A percentile compares a stretch with the other conserved stretches of the same genome.
phyloP scores from a whole-genome alignment of 2,888 invertebrate species.

The Eilema sororculum region DNA sequence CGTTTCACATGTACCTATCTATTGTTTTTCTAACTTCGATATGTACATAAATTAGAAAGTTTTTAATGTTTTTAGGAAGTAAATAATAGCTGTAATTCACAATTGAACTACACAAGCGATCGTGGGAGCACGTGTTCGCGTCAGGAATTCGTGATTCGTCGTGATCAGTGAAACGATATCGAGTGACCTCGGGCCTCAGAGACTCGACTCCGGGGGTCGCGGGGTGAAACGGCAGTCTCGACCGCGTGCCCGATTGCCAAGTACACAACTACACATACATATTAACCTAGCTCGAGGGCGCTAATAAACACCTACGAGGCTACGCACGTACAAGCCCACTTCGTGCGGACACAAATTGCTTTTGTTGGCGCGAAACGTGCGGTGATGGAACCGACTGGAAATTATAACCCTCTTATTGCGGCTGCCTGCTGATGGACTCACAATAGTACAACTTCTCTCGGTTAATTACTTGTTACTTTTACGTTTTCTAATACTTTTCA shows the following conservation, averaged over 20 bases:
- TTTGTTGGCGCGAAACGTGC: slow-evolving; percentile 81
- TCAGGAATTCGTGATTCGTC: slow-evolving; percentile 73
- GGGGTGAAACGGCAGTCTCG: slow-evolving; percentile 53
- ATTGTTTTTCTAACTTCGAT: slow-evolving; percentile 36
- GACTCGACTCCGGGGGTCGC: slow-evolving; percentile 72
- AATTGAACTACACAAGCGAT: slow-evolving; percentile 52
- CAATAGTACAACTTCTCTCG: slow-evolving; percentile 64
- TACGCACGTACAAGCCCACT: slow-evolving; percentile 81
- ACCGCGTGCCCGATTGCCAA: slow-evolving; percentile 43
- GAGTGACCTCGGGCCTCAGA: slow-evolving; percentile 66
- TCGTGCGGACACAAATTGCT: slow-evolving; percentile 85
- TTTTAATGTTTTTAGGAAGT: slow-evolving; percentile 36
- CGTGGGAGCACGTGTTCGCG: slow-evolving; percentile 67
- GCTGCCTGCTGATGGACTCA: slow-evolving; percentile 73
- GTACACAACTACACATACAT: slow-evolving; percentile 57
- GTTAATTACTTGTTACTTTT: slow-evolving; percentile 72
- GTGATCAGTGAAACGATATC: slow-evolving; percentile 75
- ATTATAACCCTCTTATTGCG: slow-evolving; percentile 66
- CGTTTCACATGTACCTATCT: slow-evolving; percentile 26
- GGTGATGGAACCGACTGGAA: slow-evolving; percentile 69
- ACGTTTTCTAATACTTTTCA: slow-evolving; percentile 62
- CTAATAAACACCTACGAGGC: slow-evolving; percentile 83
- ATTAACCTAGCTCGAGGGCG: slow-evolving; percentile 70
- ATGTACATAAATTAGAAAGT: slow-evolving; percentile 48
- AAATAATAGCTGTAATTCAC: slow-evolving; percentile 67